These are phyloP conservation scores for Drosophila monieri DNA, from an alignment of 2,888 invertebrate species.

Conservation along the genomic window DNA sequence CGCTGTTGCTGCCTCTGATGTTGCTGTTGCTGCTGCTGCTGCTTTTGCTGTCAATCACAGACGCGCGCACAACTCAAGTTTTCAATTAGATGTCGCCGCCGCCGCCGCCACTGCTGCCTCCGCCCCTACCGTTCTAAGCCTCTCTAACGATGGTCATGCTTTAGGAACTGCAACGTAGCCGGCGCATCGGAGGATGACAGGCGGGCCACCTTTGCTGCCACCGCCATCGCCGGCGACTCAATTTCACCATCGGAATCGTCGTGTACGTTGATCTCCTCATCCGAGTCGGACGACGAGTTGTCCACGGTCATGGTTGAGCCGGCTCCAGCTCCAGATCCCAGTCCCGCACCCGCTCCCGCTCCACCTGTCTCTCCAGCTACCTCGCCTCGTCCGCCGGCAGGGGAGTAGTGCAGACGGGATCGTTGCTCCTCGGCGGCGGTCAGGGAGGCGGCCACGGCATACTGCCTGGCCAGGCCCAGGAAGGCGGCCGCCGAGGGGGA, in stretches of 20 bases:
- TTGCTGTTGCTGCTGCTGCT: slow-evolving; percentile 14
- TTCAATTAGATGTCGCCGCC: slow-evolving; percentile 66
- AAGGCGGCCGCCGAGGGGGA: slow-evolving; percentile 87
- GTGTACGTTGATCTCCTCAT: slow-evolving; percentile 94
- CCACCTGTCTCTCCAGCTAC: slow-evolving; percentile 3
- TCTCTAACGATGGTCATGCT: slow-evolving; percentile 81
- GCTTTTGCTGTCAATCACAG: slow-evolving; percentile 77
- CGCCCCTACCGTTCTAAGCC: background rate
- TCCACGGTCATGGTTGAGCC: slow-evolving; percentile 77
- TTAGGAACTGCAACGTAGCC: slow-evolving; percentile 81
- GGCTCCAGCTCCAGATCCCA: slow-evolving; percentile 35
- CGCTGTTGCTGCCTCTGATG: slow-evolving; percentile 1
- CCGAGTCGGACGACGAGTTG: slow-evolving; percentile 81
- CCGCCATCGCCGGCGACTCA: slow-evolving; percentile 65
- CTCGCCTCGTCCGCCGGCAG: slow-evolving; percentile 17
- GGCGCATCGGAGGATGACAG: slow-evolving; percentile 70
- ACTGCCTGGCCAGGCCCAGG: slow-evolving; percentile 81
- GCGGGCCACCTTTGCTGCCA: slow-evolving; percentile 66
- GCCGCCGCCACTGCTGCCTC: slow-evolving; percentile 2
- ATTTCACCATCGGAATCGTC: slow-evolving; percentile 85
- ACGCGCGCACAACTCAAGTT: slow-evolving; percentile 79
- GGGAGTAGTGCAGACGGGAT: slow-evolving; percentile 55
- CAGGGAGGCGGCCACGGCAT: slow-evolving; percentile 82
- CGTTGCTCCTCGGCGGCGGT: slow-evolving; percentile 82
- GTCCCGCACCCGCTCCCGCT: slow-evolving; percentile 2